Evolutionary conservation across 1,140 invertebrate genomes (phyloP).

Genomic region (Drosophila guanche): DNA sequence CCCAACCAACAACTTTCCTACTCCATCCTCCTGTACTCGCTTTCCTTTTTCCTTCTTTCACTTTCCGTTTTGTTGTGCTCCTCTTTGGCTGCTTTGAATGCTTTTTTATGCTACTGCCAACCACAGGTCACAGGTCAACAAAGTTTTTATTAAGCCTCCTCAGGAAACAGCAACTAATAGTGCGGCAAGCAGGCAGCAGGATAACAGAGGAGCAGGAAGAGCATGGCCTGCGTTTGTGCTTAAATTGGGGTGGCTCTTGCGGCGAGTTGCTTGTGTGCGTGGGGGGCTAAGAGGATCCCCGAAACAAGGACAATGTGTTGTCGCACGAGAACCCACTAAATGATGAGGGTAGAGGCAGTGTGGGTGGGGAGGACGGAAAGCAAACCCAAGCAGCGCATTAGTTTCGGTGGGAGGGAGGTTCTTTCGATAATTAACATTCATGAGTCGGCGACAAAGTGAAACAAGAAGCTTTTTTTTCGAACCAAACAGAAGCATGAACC

Average conservation of each 20-base stretch:
- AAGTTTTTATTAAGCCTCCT: conserved; percentile 69
- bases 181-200: conserved; percentile 35
- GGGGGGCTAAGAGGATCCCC: conserved; percentile 19
- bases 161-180: conserved; percentile 43
- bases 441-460: conserved; percentile 65
- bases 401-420: conserved; percentile 23
- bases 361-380: conserved; percentile 11
- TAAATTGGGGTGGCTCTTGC: too few species aligned
- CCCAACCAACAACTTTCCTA: not conserved
- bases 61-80: conserved; percentile 7
- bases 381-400: conserved; percentile 53
- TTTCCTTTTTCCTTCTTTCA: not conserved
- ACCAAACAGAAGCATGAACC: too few species aligned
- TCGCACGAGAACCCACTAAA: conserved; percentile 68
- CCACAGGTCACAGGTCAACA: conserved; percentile 78
- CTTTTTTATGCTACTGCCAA: conserved; percentile 50
- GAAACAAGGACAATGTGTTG: conserved; percentile 68
- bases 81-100: conserved; percentile 8
- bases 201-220: not conserved
- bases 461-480: conserved; percentile 2
- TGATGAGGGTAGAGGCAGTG: conserved; percentile 15
- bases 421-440: conserved; percentile 71
- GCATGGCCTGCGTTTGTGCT: not conserved
- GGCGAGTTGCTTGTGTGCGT: too few species aligned
- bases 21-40: not conserved